A percentile compares a stretch with the other conserved stretches of the same genome.
phyloP scores from a whole-genome alignment of 2,888 invertebrate genomes.

The Catocala nupta region DNA sequence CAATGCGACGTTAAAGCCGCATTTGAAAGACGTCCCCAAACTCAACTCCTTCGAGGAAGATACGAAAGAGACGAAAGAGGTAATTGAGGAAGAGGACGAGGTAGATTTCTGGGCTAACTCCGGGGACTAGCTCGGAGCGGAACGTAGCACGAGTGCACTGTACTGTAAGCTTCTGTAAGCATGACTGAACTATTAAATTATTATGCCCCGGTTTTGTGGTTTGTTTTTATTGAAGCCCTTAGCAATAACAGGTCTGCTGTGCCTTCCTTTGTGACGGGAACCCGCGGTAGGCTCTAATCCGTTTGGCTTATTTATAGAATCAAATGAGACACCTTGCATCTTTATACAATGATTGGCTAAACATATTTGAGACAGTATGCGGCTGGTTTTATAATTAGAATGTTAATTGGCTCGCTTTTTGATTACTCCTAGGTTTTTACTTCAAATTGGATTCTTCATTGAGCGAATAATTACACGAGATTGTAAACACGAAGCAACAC shows the following conservation, averaged over 20 bases:
- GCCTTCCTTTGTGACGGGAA: conserved; percentile 68
- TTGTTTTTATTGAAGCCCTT: conserved; percentile 63
- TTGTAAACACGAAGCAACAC: too few species aligned
- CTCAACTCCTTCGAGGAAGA: conserved; percentile 81
- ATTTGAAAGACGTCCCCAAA: conserved; percentile 69
- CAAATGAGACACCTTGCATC: conserved; percentile 21
- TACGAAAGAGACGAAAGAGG: conserved; percentile 73
- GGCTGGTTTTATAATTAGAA: conserved; percentile 37
- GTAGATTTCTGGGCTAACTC: conserved; percentile 80
- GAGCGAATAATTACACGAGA: conserved; percentile 24
- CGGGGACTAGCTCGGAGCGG: conserved; percentile 71
- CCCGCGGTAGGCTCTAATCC: conserved; percentile 63
- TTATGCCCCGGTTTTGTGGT: conserved; percentile 73
- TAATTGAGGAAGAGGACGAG: conserved; percentile 77
- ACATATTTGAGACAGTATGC: conserved; percentile 34
- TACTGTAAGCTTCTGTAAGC: conserved; percentile 74
- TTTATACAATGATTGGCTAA: conserved; percentile 23
- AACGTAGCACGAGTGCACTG: conserved; percentile 72
- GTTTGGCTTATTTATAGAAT: conserved; percentile 69
- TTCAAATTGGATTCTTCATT: conserved; percentile 2
- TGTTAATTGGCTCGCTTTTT: conserved; percentile 33
- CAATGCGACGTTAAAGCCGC: conserved; percentile 57
- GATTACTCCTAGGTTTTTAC: conserved; percentile 10
- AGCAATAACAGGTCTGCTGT: conserved; percentile 52
- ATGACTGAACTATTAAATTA: conserved; percentile 83